Percentiles rank a stretch among this genome's conserved stretches.
Evolutionary conservation across 2,113 vertebrate genomes (phyloP).

Genomic region (Epinephelus fuscoguttatus): DNA sequence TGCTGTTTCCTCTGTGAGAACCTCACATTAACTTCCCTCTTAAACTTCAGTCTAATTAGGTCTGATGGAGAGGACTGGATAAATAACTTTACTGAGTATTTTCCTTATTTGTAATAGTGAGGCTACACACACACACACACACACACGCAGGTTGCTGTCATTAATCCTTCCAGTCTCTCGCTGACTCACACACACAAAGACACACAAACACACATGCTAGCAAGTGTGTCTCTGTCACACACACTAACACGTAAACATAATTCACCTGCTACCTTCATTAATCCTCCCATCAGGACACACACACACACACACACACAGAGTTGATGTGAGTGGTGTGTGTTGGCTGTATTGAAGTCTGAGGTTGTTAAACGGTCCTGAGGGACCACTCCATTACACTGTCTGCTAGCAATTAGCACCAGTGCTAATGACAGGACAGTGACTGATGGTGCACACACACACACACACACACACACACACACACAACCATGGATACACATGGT

Average conservation of each 20-base stretch:
- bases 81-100: not conserved
- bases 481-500: not conserved
- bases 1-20: not conserved
- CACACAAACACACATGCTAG: not conserved
- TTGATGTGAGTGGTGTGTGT: not conserved
- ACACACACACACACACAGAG: conserved; percentile 25
- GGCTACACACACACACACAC: not conserved
- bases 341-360: conserved; percentile 35
- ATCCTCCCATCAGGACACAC: conserved; percentile 24
- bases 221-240: not conserved
- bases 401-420: conserved; percentile 65
- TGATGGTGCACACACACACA: conserved; percentile 30
- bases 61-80: not conserved
- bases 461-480: not conserved
- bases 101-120: not conserved
- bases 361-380: conserved; percentile 23
- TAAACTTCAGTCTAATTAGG: not conserved
- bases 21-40: not conserved
- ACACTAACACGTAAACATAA: conserved; percentile 5
- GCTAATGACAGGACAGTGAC: conserved; percentile 66
- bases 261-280: conserved; percentile 39
- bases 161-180: no score
- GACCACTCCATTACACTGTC: conserved; percentile 63
- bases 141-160: not conserved
- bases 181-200: not conserved